These are phyloP conservation scores for Amblyteles armatorius DNA, from an alignment of 2,888 invertebrate species.

Conservation along the genomic window DNA sequence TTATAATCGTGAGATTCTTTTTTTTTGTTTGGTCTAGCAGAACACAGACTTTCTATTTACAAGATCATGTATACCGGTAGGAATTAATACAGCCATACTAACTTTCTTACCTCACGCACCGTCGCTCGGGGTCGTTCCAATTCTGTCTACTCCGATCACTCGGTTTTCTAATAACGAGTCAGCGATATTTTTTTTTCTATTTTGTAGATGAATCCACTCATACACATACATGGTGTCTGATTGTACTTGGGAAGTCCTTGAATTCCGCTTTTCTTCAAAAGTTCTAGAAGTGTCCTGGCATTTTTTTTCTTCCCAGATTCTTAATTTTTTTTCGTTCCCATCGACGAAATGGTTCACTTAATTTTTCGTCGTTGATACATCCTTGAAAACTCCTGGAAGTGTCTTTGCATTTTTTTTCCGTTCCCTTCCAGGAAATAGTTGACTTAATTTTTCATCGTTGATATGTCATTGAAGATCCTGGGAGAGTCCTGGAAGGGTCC, in stretches of 20 bases:
- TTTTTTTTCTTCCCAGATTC: neutral
- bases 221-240: constrained; percentile 25
- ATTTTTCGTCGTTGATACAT: too few species aligned
- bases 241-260: neutral
- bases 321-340: too few species aligned
- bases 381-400: too few species aligned
- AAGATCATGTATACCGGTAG: neutral
- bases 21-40: neutral
- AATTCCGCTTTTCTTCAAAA: neutral
- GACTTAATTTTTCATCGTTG: too few species aligned
- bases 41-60: constrained; percentile 15
- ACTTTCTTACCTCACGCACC: constrained; percentile 8
- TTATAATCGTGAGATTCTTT: neutral
- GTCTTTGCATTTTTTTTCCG: too few species aligned
- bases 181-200: constrained; percentile 30
- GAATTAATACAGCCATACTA: constrained; percentile 8
- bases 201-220: constrained; percentile 47
- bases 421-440: too few species aligned
- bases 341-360: too few species aligned
- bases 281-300: too few species aligned
- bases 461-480: too few species aligned
- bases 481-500: too few species aligned
- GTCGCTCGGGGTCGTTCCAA: constrained; percentile 17
- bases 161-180: constrained; percentile 51
- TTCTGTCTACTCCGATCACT: constrained; percentile 28